phyloP scores from a whole-genome alignment of 30 jellyfish, hydroid and myxozoan species.

The Cassiopea xamachana region DNA sequence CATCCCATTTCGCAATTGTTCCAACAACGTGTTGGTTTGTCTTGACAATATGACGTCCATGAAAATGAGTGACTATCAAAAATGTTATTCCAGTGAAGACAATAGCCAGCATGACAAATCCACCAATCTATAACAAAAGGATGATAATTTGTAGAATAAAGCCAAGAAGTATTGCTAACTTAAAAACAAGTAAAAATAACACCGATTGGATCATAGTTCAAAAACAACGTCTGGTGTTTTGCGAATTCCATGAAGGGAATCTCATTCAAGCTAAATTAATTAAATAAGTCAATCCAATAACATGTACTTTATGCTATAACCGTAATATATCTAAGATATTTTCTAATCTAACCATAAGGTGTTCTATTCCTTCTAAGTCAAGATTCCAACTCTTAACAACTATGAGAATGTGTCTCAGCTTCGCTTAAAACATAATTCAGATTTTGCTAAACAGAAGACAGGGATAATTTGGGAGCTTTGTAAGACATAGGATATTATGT shows the following conservation, averaged over 20 bases:
- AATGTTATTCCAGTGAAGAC: constrained; percentile 60
- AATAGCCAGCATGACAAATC: constrained; percentile 60
- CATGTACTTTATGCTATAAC: too few relatives aligned
- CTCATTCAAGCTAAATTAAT: too few relatives aligned
- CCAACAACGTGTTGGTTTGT: constrained; percentile 54
- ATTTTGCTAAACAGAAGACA: background rate
- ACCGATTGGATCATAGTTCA: too few relatives aligned
- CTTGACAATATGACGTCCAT: constrained; percentile 68
- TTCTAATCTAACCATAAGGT: background rate
- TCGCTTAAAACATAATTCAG: background rate
- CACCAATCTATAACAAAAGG: constrained; percentile 47
- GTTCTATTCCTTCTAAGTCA: background rate
- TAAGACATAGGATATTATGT: too few relatives aligned
- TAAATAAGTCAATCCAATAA: too few relatives aligned
- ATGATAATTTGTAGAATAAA: background rate
- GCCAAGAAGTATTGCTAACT: background rate
- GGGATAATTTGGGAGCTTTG: background rate
- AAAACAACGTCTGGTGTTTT: too few relatives aligned
- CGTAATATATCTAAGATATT: too few relatives aligned
- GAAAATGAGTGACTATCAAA: constrained; percentile 61
- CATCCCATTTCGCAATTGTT: constrained; percentile 56
- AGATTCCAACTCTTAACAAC: too few relatives aligned
- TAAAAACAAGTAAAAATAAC: too few relatives aligned
- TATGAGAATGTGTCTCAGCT: too few relatives aligned
- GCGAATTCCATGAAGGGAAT: too few relatives aligned